These are phyloP conservation scores for Falco rusticolus DNA, from an alignment of 2,797 vertebrate species.

Conservation along the genomic window DNA sequence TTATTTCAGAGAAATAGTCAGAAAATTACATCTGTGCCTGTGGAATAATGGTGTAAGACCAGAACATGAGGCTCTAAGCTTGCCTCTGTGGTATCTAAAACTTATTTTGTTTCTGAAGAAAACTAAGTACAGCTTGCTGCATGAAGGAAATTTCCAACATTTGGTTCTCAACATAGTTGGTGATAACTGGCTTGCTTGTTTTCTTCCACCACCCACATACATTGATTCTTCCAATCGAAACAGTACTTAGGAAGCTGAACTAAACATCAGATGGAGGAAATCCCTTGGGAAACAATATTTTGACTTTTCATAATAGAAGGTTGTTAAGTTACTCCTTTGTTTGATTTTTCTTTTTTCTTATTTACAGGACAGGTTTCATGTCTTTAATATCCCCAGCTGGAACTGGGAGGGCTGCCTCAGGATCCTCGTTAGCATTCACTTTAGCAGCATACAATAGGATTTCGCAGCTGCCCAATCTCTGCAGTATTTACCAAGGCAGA, in stretches of 20 bases:
- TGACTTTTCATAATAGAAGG: neutral
- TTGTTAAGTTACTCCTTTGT: neutral
- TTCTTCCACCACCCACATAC: neutral
- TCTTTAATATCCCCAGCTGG: neutral
- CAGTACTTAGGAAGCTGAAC: neutral
- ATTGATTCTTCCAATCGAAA: neutral
- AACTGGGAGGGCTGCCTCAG: neutral
- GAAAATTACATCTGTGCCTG: neutral
- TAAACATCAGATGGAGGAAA: neutral
- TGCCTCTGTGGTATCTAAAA: neutral
- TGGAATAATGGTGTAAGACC: neutral
- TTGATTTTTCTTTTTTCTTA: neutral
- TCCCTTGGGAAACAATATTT: neutral
- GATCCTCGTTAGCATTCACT: neutral
- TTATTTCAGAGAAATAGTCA: neutral
- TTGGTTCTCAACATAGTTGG: neutral
- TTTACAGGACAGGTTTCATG: neutral
- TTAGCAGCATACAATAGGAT: neutral
- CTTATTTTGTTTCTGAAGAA: neutral
- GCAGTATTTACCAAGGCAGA: constrained; percentile 3
- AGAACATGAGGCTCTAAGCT: accelerated
- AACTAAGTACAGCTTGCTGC: neutral
- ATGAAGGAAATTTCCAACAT: neutral
- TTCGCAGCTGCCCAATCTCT: neutral
- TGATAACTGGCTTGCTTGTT: neutral